Conservation (phyloP, 2,797 vertebrate genomes). For the Capromys pilorides region DNA sequence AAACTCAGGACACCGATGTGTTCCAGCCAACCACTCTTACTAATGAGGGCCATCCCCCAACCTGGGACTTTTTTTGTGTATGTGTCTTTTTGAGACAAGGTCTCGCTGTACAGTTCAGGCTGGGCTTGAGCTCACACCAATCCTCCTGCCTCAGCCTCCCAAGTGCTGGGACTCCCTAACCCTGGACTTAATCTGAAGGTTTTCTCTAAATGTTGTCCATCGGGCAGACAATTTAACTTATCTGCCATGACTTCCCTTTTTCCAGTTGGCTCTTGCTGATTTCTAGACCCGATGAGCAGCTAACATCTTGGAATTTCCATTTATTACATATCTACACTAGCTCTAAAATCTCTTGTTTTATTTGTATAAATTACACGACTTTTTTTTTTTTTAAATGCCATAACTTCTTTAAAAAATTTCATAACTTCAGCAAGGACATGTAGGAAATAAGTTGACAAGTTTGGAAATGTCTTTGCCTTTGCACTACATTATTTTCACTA, state of each 20-base stretch:
- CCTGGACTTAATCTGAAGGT: not conserved
- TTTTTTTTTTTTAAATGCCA: no score
- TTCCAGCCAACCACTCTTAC: not conserved
- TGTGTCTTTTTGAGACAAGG: no score
- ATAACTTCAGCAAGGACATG: not conserved
- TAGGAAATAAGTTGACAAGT: not conserved
- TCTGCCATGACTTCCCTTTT: not conserved
- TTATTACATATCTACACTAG: not conserved
- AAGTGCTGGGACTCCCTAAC: no score
- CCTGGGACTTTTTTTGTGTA: not conserved
- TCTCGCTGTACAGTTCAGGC: no score
- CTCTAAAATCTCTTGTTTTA: not conserved
- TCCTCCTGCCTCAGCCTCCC: no score
- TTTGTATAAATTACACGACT: not conserved
- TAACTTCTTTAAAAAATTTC: no score
- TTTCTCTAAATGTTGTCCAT: not conserved
- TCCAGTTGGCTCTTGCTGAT: not conserved
- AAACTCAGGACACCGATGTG: not conserved
- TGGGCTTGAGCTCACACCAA: no score
- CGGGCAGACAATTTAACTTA: not conserved
- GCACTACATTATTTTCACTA: no score
- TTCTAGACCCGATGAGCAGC: not conserved
- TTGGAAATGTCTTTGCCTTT: no score
- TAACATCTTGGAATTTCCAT: not conserved
- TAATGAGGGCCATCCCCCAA: not conserved